Conservation (phyloP, 2,113 vertebrate genomes). For the Atlantisia rogersi region DNA sequence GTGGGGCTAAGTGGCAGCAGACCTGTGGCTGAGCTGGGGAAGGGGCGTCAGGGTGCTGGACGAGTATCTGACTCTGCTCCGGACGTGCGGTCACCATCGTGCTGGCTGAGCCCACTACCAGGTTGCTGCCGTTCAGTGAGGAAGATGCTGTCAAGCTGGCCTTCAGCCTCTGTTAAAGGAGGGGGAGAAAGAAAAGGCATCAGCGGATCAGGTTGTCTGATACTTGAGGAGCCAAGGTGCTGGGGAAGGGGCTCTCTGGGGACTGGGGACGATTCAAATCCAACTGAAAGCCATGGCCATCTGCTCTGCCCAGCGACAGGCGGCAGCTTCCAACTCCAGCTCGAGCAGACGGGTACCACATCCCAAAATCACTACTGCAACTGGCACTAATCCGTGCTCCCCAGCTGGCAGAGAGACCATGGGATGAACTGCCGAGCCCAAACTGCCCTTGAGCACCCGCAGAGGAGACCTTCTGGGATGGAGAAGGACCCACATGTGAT, state of each 20-base stretch:
- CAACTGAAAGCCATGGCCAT: background rate
- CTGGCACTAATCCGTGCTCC: background rate
- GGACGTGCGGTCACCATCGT: constrained; percentile 90
- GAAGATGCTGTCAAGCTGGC: constrained; percentile 88
- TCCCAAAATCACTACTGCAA: background rate
- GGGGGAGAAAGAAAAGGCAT: background rate
- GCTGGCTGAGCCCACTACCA: constrained; percentile 84
- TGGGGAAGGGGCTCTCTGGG: background rate
- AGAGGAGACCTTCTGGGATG: no score
- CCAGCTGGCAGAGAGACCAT: background rate
- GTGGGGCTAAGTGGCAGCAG: background rate
- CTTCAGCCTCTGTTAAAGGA: constrained; percentile 86
- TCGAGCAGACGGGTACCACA: background rate
- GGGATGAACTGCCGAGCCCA: background rate
- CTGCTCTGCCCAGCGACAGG: background rate
- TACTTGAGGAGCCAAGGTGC: background rate
- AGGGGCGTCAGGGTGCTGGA: constrained; percentile 91
- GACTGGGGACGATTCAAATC: fast-evolving
- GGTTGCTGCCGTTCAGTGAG: constrained; percentile 80
- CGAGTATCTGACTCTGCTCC: constrained; percentile 91
- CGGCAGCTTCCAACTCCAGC: background rate
- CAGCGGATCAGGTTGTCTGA: background rate
- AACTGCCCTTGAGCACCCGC: fast-evolving
- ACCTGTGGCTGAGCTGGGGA: constrained; percentile 98
- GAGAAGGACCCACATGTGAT: background rate